Evolutionary conservation across 2,797 vertebrate genomes (phyloP), one percentile per base, ranked within the genome.

Genomic region (Acomys russatus): DNA sequence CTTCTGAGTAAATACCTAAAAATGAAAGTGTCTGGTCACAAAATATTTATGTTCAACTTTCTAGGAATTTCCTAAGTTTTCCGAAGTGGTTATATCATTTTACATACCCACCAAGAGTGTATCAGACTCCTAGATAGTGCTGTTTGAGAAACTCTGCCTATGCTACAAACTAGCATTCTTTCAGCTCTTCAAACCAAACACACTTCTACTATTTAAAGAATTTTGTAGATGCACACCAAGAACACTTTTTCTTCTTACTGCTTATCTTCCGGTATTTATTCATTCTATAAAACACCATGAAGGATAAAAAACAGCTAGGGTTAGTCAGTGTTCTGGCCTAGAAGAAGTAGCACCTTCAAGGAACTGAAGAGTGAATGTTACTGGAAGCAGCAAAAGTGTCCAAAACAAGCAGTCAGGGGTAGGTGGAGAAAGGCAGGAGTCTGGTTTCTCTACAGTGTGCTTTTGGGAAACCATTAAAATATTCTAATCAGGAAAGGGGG

Each of bases 1-100:
- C 66, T 95, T 85, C 88, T 87, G 49, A 68, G 79, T 85, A 95
- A 89, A 89, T 56, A 90, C 9, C 59, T 94, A 90, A 76, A 96
- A 93, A 88, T 78, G 18, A 88, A 82, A 94, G 73, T 66, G 74
- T 84, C 86, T 33, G 85, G 73, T 82, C 77, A 90, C 14, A 76
- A 33, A 61, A n/a, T 0, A 93, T 63, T 87, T 33, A 70, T 12
- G 11, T 10, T 38, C 61, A 95, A 59, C 49, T 89, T 90, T 89
- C 80, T 70, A 80, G 90, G 49, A 92, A 92, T 88, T 4, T 90
- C 44, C 14, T 33, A 70, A 76, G 35, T 38, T 86, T 88, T 94
- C 28, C 70, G 70, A 92, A 68, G 28, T 5, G 15, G 33, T 22
- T 71, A 71, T 17, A 92, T 70, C 92, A 71, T 33, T 87, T 87